These are phyloP conservation scores for Zaprionus lachaisei DNA, from an alignment of 1,140 invertebrate genomes.

Conservation along the genomic window DNA sequence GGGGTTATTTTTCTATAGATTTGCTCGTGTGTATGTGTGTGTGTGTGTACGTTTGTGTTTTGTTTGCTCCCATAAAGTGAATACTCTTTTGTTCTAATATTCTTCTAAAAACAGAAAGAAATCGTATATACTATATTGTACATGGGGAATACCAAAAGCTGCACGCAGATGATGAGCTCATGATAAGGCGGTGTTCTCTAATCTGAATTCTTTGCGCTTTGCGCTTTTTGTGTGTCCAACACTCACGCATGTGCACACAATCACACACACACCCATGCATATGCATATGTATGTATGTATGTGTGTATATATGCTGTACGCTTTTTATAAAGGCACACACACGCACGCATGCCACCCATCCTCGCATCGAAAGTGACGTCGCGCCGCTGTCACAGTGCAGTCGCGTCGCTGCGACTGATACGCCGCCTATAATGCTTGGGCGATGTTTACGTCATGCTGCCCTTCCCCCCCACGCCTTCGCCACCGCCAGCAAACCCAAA, in stretches of 20 bases:
- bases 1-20: constrained; percentile 43
- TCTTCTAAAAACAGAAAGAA: neutral
- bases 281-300: neutral
- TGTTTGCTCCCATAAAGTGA: constrained; percentile 10
- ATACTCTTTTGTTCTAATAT: constrained; percentile 33
- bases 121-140: neutral
- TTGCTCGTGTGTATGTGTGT: neutral
- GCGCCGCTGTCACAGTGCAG: constrained; percentile 18
- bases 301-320: neutral
- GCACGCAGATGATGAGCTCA: constrained; percentile 44
- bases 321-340: neutral
- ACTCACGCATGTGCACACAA: constrained; percentile 11
- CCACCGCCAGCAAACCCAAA: neutral
- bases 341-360: constrained; percentile 20
- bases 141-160: constrained; percentile 16
- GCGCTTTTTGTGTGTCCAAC: constrained; percentile 14
- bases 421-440: constrained; percentile 27
- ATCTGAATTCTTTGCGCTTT: constrained; percentile 32
- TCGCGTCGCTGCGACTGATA: constrained; percentile 24
- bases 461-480: neutral
- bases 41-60: constrained; percentile 22
- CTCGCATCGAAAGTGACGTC: constrained; percentile 22
- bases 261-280: neutral
- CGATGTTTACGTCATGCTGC: constrained; percentile 64
- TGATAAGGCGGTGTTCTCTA: constrained; percentile 38